Conservation (phyloP, 2,113 vertebrate genomes). For the Sander vitreus region DNA sequence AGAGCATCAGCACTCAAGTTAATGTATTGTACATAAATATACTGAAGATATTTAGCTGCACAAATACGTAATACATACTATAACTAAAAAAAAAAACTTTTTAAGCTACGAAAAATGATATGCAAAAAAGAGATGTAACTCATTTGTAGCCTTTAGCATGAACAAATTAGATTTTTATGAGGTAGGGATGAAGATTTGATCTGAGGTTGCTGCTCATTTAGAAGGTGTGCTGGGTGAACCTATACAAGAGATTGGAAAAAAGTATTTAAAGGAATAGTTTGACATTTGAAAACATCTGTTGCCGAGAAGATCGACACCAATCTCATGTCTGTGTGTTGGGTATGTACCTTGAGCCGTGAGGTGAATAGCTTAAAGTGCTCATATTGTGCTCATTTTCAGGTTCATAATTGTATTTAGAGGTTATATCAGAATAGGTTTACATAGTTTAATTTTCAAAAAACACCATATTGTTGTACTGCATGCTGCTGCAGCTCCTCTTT, state of each 20-base stretch:
- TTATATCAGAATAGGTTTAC: too few species aligned
- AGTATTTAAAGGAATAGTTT: slow-evolving; percentile 30
- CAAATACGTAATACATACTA: slow-evolving; percentile 58
- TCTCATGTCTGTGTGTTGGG: background rate
- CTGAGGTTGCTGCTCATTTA: slow-evolving; percentile 30
- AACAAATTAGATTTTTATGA: slow-evolving; percentile 61
- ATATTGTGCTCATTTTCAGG: too few species aligned
- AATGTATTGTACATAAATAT: slow-evolving; percentile 75
- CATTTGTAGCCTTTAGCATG: slow-evolving; percentile 76
- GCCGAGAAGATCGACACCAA: background rate
- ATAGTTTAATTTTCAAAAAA: too few species aligned
- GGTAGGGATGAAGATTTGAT: slow-evolving; percentile 41
- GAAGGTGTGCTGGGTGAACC: slow-evolving; percentile 22
- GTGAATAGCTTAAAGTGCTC: background rate
- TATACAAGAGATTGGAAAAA: slow-evolving; percentile 13
- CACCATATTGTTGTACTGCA: too few species aligned
- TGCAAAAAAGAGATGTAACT: slow-evolving; percentile 55
- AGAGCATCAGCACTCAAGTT: slow-evolving; percentile 26
- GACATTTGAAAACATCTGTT: slow-evolving; percentile 14
- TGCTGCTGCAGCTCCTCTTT: too few species aligned
- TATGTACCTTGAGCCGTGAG: background rate
- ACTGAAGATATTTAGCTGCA: slow-evolving; percentile 67
- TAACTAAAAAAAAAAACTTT: slow-evolving; percentile 44
- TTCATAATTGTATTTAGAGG: too few species aligned
- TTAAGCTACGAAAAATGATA: slow-evolving; percentile 64